Evolutionary conservation across 2,797 vertebrate species (phyloP).

Genomic region (Gymnoscopelus braueri): DNA sequence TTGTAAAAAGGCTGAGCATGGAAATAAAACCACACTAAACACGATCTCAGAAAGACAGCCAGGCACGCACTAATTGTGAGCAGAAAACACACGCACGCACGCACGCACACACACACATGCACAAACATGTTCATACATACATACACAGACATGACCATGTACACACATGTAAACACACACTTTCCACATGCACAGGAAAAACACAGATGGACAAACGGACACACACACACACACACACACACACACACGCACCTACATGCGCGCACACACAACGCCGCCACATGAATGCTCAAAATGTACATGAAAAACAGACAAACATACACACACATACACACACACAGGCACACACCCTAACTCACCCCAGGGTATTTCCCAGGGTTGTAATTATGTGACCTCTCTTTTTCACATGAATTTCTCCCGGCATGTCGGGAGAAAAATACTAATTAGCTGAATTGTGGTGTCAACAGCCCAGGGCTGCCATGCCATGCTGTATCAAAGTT

Average conservation of each 20-base stretch:
- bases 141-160: conserved; percentile 8
- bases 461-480: conserved; percentile 35
- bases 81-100: not conserved
- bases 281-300: too few relatives aligned
- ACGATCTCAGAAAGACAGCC: conserved; percentile 15
- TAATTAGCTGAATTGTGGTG: conserved; percentile 54
- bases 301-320: conserved; percentile 6
- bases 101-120: conserved; percentile 14
- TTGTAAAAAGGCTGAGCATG: conserved; percentile 41
- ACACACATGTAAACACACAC: not conserved
- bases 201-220: not conserved
- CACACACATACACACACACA: conserved; percentile 12
- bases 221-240: conserved; percentile 2
- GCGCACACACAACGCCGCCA: conserved; percentile 1
- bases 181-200: too few relatives aligned
- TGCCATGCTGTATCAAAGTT: conserved; percentile 20
- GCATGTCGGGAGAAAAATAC: conserved; percentile 36
- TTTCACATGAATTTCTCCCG: conserved; percentile 57
- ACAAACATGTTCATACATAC: conserved; percentile 15
- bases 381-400: conserved; percentile 63
- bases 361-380: conserved; percentile 50
- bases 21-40: conserved; percentile 43
- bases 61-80: conserved; percentile 2
- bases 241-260: not conserved
- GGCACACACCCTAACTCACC: conserved; percentile 7